Percentiles rank a stretch among this genome's conserved stretches.
Conservation (phyloP, 2,888 invertebrate genomes). For the Rugalucina vietnamica region DNA sequence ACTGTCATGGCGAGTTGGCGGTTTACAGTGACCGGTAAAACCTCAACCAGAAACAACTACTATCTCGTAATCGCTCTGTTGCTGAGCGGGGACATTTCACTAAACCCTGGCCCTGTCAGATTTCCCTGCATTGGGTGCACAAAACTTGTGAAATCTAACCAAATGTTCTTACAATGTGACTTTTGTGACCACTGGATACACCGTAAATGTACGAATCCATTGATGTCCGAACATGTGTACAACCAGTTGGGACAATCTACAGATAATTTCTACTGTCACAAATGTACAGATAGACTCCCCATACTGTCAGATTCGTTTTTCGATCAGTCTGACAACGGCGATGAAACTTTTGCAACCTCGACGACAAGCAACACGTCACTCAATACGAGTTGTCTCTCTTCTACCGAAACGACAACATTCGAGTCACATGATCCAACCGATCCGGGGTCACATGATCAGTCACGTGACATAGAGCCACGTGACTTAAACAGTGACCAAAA, state of each 20-base stretch:
- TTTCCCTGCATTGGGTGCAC: constrained; percentile 16
- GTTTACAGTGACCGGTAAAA: background rate
- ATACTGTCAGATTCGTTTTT: background rate
- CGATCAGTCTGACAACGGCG: background rate
- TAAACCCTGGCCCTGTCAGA: constrained; percentile 20
- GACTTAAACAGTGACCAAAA: background rate
- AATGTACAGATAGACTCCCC: too few relatives aligned
- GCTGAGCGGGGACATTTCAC: constrained; percentile 22
- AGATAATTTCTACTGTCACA: too few relatives aligned
- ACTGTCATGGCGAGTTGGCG: background rate
- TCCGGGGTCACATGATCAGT: background rate
- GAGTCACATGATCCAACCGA: background rate
- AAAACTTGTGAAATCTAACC: constrained; percentile 19
- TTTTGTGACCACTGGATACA: constrained; percentile 16
- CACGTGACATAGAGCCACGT: background rate
- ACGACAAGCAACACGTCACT: background rate
- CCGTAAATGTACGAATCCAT: constrained; percentile 14
- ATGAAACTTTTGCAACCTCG: background rate
- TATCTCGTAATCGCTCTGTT: background rate
- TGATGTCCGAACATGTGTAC: constrained; percentile 10
- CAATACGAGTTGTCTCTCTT: background rate
- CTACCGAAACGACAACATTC: background rate
- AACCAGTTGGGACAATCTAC: background rate
- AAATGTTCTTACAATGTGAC: constrained; percentile 1
- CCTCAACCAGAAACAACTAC: background rate